phyloP scores from a whole-genome alignment of 92 coral and sea anemone species.

The Parazoanthus darwini region DNA sequence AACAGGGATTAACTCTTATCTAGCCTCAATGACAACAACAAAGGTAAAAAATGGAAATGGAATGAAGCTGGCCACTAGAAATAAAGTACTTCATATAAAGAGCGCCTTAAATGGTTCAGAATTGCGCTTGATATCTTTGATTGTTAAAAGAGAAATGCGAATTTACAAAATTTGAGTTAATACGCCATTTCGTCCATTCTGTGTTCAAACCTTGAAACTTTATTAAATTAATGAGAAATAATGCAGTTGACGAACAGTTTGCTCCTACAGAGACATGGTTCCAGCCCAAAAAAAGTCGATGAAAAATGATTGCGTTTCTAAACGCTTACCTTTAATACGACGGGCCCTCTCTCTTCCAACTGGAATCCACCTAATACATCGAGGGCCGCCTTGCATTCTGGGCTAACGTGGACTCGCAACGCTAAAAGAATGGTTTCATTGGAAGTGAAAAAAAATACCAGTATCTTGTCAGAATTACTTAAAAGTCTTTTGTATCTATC shows the following conservation, averaged over 20 bases:
- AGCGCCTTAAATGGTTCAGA: no score
- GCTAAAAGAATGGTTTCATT: slow-evolving; percentile 44
- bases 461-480: not conserved
- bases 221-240: no score
- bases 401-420: slow-evolving; percentile 84
- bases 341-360: slow-evolving; percentile 79
- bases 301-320: not conserved
- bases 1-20: no score
- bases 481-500: not conserved
- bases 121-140: no score
- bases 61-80: no score
- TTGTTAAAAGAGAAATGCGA: no score
- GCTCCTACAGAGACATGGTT: no score
- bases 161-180: not conserved
- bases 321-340: slow-evolving; percentile 68
- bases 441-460: not conserved
- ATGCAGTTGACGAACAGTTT: no score
- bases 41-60: no score
- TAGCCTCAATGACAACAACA: no score
- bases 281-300: not conserved
- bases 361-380: slow-evolving; percentile 80
- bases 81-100: no score
- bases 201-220: no score
- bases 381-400: slow-evolving; percentile 78
- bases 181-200: not conserved